A percentile compares a stretch with the other conserved stretches of the same genome.
Conservation (phyloP, 2,888 invertebrate genomes). For the Caenorhabditis sp. region DNA sequence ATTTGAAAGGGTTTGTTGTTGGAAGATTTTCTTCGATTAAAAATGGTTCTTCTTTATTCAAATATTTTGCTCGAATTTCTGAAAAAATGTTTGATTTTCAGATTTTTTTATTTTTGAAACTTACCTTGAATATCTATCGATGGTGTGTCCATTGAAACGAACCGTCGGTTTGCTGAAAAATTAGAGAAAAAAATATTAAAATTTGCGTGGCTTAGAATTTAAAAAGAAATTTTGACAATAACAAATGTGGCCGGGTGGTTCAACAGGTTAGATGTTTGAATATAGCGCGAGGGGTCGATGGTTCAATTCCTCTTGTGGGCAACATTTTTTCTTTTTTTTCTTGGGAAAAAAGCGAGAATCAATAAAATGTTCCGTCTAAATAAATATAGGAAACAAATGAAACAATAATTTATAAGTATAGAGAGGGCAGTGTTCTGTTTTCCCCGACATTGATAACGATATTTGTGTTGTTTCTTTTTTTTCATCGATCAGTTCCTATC, state of each 20-base stretch:
- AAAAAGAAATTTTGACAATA: too few species aligned
- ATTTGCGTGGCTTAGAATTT: too few species aligned
- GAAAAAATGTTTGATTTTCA: slow-evolving; percentile 12
- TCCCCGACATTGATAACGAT: background rate
- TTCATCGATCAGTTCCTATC: background rate
- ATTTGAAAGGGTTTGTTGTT: slow-evolving; percentile 57
- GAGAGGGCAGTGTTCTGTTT: background rate
- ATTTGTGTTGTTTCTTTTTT: background rate
- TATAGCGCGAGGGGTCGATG: too few species aligned
- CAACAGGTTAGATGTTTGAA: too few species aligned
- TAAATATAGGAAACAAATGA: background rate
- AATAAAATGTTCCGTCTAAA: background rate
- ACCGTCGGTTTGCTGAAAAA: background rate
- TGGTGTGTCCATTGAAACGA: slow-evolving; percentile 28
- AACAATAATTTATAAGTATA: too few species aligned
- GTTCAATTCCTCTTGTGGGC: too few species aligned
- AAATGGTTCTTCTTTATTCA: slow-evolving; percentile 53
- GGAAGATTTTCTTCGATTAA: slow-evolving; percentile 59
- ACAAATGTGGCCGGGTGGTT: too few species aligned
- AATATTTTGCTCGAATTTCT: slow-evolving; percentile 56
- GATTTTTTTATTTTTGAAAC: too few species aligned
- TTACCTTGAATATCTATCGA: slow-evolving; percentile 44
- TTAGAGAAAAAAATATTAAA: background rate
- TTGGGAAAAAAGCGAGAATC: background rate
- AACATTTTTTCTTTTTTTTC: background rate